Evolutionary conservation across 2,888 invertebrate species (phyloP), one percentile per base, ranked within the genome.

Genomic region (Coremacera marginata): DNA sequence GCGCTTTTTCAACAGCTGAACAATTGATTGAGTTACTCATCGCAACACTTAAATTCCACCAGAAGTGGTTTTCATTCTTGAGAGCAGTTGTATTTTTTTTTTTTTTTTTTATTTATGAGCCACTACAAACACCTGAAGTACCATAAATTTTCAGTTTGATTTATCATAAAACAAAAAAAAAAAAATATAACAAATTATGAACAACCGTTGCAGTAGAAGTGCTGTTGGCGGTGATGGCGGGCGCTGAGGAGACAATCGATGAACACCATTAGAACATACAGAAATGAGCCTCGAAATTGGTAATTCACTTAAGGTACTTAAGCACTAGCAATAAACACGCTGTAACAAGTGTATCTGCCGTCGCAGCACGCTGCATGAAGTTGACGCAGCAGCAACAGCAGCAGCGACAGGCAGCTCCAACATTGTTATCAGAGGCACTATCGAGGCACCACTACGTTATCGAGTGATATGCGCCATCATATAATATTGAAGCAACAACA

Each of bases 131-230:
- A 72, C 60, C 31, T 74, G 37, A 74, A 74, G 74, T 74, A 65
- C 67, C 74, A 74, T 74, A 74, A 74, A 74, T 74, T 65, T 74
- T 31, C 27, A 67, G 27, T 67, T 65, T 67, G 65, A 74, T 74
- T 67, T 74, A 74, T 74, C 74, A 67, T 14, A 65, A 74, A 52
- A 34, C 19, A 8, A 65, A 34, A 67, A 63, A 62, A 16, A 27
- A 19, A n/a, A n/a, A n/a, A n/a, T n/a, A n/a, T n/a, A n/a, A n/a
- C n/a, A n/a, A 5, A 2, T 2, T 4, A 65, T 14, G 9, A 37
- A 19, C 49, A 22, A 68, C 16, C 63, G 16, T 44, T 49, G 49
- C 19, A 51, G 19, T 22, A 44, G 44, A 11, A 44, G 44, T 44
- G 37, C 7, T 8, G 37, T 5, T 37, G 37, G 34, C 57, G 37